phyloP scores from a whole-genome alignment of 2,888 invertebrate genomes.

The Fragum fragum region DNA sequence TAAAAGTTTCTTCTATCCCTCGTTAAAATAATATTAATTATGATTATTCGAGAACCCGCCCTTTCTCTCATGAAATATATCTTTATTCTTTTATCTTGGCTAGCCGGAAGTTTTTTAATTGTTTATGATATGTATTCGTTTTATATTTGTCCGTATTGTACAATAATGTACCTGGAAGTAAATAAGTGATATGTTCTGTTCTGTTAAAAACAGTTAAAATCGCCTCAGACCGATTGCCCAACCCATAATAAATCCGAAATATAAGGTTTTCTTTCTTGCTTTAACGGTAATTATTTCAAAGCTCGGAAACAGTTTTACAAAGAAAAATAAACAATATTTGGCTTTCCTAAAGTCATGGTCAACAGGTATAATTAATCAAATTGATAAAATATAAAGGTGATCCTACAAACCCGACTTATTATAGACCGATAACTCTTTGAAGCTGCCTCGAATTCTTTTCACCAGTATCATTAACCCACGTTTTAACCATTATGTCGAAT shows the following conservation, averaged over 20 bases:
- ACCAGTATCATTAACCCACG: constrained; percentile 13
- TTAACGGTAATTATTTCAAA: background rate
- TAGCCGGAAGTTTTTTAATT: too few relatives aligned
- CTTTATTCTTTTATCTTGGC: too few relatives aligned
- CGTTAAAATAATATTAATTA: too few relatives aligned
- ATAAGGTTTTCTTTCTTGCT: background rate
- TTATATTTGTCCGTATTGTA: too few relatives aligned
- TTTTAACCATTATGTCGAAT: background rate
- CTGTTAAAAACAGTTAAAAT: background rate
- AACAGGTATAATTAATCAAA: constrained; percentile 18
- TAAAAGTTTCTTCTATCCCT: too few relatives aligned
- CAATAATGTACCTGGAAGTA: too few relatives aligned
- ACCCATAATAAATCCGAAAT: background rate
- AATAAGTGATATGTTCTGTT: too few relatives aligned
- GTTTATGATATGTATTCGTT: too few relatives aligned
- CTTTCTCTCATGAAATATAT: too few relatives aligned
- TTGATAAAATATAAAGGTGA: constrained; percentile 39
- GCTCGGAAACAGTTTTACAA: constrained; percentile 4
- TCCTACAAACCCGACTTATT: constrained; percentile 18
- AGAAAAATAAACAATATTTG: constrained; percentile 8
- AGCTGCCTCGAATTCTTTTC: constrained; percentile 29
- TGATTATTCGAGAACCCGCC: too few relatives aligned
- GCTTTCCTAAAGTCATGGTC: constrained; percentile 25
- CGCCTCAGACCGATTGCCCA: background rate
- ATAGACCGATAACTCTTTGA: constrained; percentile 31